These are phyloP conservation scores for Phylloscopus trochiloides DNA, from an alignment of 2,113 vertebrate genomes.

Conservation along the genomic window DNA sequence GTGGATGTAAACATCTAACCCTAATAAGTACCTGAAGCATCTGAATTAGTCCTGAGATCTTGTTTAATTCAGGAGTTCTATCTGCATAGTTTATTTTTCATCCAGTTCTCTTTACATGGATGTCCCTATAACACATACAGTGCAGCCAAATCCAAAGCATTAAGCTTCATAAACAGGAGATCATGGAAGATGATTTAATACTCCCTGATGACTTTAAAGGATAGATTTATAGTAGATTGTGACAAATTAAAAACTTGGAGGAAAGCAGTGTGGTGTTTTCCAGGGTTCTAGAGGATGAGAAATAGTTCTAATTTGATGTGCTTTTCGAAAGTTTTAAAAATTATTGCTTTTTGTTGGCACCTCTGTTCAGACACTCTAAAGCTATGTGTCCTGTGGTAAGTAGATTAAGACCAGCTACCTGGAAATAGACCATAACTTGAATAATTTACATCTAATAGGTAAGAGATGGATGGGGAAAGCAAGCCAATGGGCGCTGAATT, in stretches of 20 bases:
- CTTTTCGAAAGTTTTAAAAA: background rate
- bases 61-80: background rate
- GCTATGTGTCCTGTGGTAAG: background rate
- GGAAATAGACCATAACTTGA: background rate
- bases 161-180: background rate
- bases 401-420: background rate
- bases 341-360: background rate
- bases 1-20: background rate
- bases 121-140: rapidly evolving
- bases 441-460: background rate
- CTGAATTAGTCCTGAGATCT: background rate
- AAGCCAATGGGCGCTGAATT: background rate
- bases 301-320: background rate
- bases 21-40: background rate
- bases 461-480: background rate
- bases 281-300: background rate
- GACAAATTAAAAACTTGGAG: background rate
- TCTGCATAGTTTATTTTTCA: background rate
- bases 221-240: background rate
- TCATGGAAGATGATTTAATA: background rate
- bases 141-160: background rate
- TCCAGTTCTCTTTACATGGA: background rate
- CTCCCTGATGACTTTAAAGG: background rate
- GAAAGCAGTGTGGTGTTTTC: background rate
- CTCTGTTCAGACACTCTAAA: background rate